phyloP scores from a whole-genome alignment of 2,888 invertebrate genomes.

The Adineta ricciae region DNA sequence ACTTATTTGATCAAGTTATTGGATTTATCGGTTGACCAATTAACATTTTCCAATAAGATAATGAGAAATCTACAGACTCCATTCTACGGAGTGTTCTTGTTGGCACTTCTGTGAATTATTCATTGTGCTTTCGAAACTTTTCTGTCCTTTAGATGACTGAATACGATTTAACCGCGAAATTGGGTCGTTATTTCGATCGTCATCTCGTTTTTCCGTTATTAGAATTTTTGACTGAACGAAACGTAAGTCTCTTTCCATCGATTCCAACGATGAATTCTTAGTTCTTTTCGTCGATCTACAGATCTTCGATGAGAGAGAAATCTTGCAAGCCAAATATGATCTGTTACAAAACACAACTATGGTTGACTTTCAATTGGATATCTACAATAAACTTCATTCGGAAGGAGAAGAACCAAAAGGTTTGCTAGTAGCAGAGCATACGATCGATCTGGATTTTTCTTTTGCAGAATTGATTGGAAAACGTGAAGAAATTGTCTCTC shows the following conservation, averaged over 20 bases:
- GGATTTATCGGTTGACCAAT: no score
- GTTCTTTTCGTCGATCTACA: no score
- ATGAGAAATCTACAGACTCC: no score
- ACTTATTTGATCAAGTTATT: no score
- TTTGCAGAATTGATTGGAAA: conserved; percentile 61
- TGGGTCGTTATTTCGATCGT: conserved; percentile 87
- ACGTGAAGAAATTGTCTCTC: conserved; percentile 72
- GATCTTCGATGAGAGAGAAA: conserved; percentile 85
- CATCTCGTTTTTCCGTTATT: conserved; percentile 91
- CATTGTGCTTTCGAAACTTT: no score
- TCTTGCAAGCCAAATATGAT: conserved; percentile 81
- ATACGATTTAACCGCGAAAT: conserved; percentile 81
- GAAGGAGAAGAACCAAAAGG: conserved; percentile 71
- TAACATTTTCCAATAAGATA: no score
- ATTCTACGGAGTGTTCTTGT: no score
- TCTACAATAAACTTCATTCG: conserved; percentile 72
- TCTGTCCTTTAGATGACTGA: conserved; percentile 60
- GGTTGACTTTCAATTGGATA: conserved; percentile 97
- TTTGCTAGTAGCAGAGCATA: conserved; percentile 44
- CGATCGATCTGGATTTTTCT: conserved; percentile 30
- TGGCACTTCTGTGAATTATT: no score
- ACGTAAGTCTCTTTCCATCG: conserved; percentile 42
- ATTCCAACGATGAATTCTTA: neutral
- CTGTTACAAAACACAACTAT: conserved; percentile 93
- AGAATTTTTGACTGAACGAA: conserved; percentile 88